Evolutionary conservation across 2,113 vertebrate genomes (phyloP).

Genomic region (Cololabis saira): DNA sequence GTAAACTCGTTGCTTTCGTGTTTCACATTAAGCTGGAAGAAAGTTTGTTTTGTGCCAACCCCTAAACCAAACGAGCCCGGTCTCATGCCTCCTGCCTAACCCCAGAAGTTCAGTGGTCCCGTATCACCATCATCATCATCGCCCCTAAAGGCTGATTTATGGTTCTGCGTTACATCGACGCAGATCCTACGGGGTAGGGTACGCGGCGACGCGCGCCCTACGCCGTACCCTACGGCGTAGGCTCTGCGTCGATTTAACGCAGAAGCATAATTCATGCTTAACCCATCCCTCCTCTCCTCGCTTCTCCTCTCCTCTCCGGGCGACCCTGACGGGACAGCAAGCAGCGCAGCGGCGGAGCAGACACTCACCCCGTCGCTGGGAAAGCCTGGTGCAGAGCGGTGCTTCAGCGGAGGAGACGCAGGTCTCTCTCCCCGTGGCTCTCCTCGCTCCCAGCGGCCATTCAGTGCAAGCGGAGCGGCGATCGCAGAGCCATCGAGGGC

Average conservation of each 20-base stretch:
- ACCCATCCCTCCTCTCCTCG: not conserved
- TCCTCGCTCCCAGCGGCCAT: slow-evolving; percentile 85
- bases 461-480: slow-evolving; percentile 84
- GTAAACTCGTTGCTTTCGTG: not conserved
- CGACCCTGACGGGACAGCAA: slow-evolving; percentile 47
- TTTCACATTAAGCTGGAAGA: not conserved
- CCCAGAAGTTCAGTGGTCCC: slow-evolving; percentile 60
- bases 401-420: slow-evolving; percentile 63
- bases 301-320: slow-evolving; percentile 54
- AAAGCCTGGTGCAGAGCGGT: slow-evolving; percentile 57
- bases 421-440: slow-evolving; percentile 65
- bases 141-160: no score
- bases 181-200: no score
- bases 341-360: not conserved
- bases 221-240: no score
- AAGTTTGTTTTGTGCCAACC: slow-evolving; percentile 70
- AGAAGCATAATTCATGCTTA: no score
- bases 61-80: slow-evolving; percentile 50
- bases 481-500: slow-evolving; percentile 83
- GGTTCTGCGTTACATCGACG: no score
- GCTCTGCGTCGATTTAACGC: no score
- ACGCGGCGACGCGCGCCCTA: no score
- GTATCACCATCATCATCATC: slow-evolving; percentile 24
- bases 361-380: slow-evolving; percentile 78
- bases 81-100: slow-evolving; percentile 18